phyloP scores from a whole-genome alignment of 2,113 vertebrate genomes.

The Theristicus caerulescens region DNA sequence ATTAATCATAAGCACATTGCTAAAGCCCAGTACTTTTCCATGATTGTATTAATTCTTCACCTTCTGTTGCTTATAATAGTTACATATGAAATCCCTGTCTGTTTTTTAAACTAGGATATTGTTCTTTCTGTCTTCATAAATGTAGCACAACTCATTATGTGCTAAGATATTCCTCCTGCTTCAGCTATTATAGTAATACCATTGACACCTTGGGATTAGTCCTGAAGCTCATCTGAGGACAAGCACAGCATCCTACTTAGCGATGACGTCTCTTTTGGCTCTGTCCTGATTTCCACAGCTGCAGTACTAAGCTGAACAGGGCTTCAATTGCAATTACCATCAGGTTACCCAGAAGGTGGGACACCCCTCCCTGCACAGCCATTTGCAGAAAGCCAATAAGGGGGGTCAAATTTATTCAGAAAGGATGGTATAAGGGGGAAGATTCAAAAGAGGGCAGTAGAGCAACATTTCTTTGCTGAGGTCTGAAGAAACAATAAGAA shows the following conservation, averaged over 20 bases:
- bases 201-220: not conserved
- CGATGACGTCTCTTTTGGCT: not conserved
- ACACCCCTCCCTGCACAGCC: not conserved
- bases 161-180: not conserved
- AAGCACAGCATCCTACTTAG: not conserved
- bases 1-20: not conserved
- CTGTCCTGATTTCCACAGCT: not conserved
- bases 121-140: not conserved
- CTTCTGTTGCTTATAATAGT: not conserved
- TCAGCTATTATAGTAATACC: not conserved
- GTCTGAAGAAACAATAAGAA: not conserved
- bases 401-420: not conserved
- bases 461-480: not conserved
- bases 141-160: not conserved
- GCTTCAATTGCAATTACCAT: not conserved
- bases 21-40: not conserved
- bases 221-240: not conserved
- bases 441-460: not conserved
- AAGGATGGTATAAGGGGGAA: not conserved
- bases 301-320: not conserved
- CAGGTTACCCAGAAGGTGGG: not conserved
- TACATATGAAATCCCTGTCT: not conserved
- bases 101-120: not conserved
- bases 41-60: not conserved
- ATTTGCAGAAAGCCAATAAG: not conserved